Conservation (phyloP, 1,140 invertebrate species). For the Drosophila pallidifrons region DNA sequence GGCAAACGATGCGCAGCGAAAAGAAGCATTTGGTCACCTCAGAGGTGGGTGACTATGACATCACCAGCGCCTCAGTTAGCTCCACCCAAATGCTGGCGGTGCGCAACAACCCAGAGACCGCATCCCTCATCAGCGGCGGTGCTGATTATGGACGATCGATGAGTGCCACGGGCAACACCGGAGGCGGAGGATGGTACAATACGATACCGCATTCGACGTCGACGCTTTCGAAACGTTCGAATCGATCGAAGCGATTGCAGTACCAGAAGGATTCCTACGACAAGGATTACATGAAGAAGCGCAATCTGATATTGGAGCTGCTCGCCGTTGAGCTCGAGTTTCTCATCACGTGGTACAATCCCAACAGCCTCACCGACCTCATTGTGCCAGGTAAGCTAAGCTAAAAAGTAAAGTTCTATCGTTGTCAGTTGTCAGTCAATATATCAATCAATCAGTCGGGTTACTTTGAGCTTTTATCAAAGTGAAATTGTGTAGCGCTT, state of each 20-base stretch:
- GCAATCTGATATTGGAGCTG: slow-evolving; percentile 97
- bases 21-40: slow-evolving; percentile 96
- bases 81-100: slow-evolving; percentile 85
- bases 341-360: slow-evolving; percentile 98
- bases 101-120: slow-evolving; percentile 74
- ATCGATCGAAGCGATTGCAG: slow-evolving; percentile 89
- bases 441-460: neutral
- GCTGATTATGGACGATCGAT: slow-evolving; percentile 88
- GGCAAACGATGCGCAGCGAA: slow-evolving; percentile 98
- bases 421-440: neutral
- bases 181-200: slow-evolving; percentile 94
- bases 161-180: slow-evolving; percentile 86
- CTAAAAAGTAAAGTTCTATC: too few species aligned
- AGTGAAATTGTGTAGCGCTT: too few species aligned
- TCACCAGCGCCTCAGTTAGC: slow-evolving; percentile 85
- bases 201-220: slow-evolving; percentile 91
- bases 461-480: neutral
- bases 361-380: slow-evolving; percentile 91
- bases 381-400: slow-evolving; percentile 85
- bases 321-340: slow-evolving; percentile 97
- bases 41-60: slow-evolving; percentile 84
- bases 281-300: slow-evolving; percentile 97
- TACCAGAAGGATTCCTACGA: slow-evolving; percentile 91
- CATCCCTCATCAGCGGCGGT: slow-evolving; percentile 78
- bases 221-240: slow-evolving; percentile 92